Conservation (phyloP, 2,888 invertebrate species). For the Calameuta pallipes region DNA sequence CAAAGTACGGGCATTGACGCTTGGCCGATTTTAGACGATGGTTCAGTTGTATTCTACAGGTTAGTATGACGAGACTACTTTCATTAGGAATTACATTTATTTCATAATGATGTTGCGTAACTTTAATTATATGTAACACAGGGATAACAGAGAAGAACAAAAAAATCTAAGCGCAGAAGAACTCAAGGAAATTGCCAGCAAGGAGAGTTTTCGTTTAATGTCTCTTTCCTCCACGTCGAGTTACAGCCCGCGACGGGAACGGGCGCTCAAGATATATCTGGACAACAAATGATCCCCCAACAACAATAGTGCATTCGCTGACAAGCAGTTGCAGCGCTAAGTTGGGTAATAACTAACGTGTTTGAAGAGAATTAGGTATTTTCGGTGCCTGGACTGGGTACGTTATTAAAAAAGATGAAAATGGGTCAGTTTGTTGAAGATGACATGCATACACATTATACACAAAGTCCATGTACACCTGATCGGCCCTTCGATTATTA, state of each 20-base stretch:
- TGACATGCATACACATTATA: background rate
- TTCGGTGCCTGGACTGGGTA: constrained; percentile 23
- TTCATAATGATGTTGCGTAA: constrained; percentile 1
- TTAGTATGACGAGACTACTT: constrained; percentile 48
- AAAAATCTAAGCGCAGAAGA: constrained; percentile 74
- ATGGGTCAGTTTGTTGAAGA: background rate
- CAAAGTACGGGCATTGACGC: constrained; percentile 68
- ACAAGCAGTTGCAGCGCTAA: constrained; percentile 25
- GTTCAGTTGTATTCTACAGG: constrained; percentile 77
- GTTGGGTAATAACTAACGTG: constrained; percentile 21
- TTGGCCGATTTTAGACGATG: constrained; percentile 73
- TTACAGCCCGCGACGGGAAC: constrained; percentile 76
- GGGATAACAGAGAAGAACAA: constrained; percentile 73
- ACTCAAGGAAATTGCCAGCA: constrained; percentile 71
- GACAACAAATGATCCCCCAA: constrained; percentile 66
- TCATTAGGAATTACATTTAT: background rate
- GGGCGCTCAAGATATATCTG: constrained; percentile 79
- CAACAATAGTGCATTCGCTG: constrained; percentile 24
- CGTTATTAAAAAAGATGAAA: constrained; percentile 15
- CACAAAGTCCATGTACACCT: background rate
- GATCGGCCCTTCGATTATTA: constrained; percentile 32
- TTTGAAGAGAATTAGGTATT: constrained; percentile 34
- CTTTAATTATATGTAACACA: constrained; percentile 47
- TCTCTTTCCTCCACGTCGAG: constrained; percentile 54
- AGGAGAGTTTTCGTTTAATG: constrained; percentile 66